phyloP scores from a whole-genome alignment of 2,888 invertebrate genomes.

The Cephus runcator region DNA sequence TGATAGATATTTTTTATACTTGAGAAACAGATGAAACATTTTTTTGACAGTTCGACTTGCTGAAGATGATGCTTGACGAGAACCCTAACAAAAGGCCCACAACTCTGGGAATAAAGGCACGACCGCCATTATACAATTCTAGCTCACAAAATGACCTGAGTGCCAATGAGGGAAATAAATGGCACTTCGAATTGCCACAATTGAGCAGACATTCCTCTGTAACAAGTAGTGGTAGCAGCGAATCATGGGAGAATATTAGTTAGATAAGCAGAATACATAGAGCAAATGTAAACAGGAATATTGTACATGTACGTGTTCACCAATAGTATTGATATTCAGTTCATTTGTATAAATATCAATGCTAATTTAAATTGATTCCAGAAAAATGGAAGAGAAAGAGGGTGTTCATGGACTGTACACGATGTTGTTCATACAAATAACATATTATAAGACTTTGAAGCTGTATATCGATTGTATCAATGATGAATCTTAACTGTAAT shows the following conservation, averaged over 20 bases:
- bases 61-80: slow-evolving; percentile 81
- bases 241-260: slow-evolving; percentile 17
- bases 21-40: background rate
- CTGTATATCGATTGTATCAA: background rate
- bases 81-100: slow-evolving; percentile 80
- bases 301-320: background rate
- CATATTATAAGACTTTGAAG: background rate
- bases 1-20: slow-evolving; percentile 3
- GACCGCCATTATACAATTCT: slow-evolving; percentile 68
- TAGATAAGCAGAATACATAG: background rate
- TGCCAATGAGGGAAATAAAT: slow-evolving; percentile 59
- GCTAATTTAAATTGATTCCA: background rate
- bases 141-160: slow-evolving; percentile 53
- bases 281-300: background rate
- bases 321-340: background rate
- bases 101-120: slow-evolving; percentile 76
- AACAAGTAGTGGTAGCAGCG: slow-evolving; percentile 44
- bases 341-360: background rate
- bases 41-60: slow-evolving; percentile 73
- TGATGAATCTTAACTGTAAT: background rate
- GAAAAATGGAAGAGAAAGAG: background rate
- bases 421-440: background rate
- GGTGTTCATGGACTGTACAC: background rate
- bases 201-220: slow-evolving; percentile 54
- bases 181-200: slow-evolving; percentile 70